Evolutionary conservation across 1,140 invertebrate genomes (phyloP).

Genomic region (Lycorma delicatula): DNA sequence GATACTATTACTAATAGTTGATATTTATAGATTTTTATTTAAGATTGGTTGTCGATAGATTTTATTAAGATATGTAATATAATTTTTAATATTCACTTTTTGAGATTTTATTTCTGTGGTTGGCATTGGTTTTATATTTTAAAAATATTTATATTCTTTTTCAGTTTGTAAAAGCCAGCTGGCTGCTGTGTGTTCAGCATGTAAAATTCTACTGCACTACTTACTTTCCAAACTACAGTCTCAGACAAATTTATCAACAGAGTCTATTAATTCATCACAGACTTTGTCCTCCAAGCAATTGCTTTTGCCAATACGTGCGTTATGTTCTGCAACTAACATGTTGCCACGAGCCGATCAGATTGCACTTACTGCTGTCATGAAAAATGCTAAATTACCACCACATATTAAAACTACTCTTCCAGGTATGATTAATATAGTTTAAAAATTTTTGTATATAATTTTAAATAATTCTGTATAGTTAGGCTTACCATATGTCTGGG

Average conservation of each 20-base stretch:
- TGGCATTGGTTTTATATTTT: no score
- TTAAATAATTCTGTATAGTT: neutral
- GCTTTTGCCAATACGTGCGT: constrained; percentile 47
- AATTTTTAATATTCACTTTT: no score
- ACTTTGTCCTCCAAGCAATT: constrained; percentile 40
- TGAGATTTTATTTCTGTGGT: no score
- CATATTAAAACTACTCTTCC: constrained; percentile 43
- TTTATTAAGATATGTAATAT: no score
- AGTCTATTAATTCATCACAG: neutral
- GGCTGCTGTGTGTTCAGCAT: constrained; percentile 45
- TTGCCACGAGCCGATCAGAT: constrained; percentile 49
- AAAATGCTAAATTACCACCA: constrained; percentile 54
- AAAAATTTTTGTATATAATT: neutral
- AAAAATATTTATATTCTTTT: no score
- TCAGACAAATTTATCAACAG: constrained; percentile 16
- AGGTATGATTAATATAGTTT: constrained; percentile 35
- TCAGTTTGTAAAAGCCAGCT: constrained; percentile 55
- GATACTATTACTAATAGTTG: no score
- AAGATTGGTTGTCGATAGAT: no score
- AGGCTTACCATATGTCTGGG: no score
- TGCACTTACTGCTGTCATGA: constrained; percentile 53
- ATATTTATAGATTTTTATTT: no score
- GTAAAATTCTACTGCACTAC: constrained; percentile 47
- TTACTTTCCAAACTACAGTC: constrained; percentile 44
- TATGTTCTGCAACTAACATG: constrained; percentile 49